Conservation (phyloP, 2,113 vertebrate species). For the human region GRCh38 chr11:32771001-32771500, state of each 20-base stretch:
- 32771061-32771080: background rate
- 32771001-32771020: background rate
- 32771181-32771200: background rate
- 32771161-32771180: background rate
- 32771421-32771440: background rate
- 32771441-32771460: background rate
- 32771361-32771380: background rate
- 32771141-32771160: background rate
- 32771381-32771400: background rate
- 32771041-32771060: background rate
- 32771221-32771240: background rate
- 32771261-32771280: background rate
- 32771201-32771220: background rate
- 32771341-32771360: background rate
- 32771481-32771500: background rate
- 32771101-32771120: background rate
- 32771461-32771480: background rate
- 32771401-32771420: background rate
- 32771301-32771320: background rate
- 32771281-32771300: background rate
- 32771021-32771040: background rate
- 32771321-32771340: background rate
- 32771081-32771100: background rate
- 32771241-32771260: background rate
- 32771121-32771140: background rate